Percentiles rank a stretch among this genome's conserved stretches.
Evolutionary conservation across 1,140 invertebrate genomes (phyloP).

Genomic region (Cylas formicarius): DNA sequence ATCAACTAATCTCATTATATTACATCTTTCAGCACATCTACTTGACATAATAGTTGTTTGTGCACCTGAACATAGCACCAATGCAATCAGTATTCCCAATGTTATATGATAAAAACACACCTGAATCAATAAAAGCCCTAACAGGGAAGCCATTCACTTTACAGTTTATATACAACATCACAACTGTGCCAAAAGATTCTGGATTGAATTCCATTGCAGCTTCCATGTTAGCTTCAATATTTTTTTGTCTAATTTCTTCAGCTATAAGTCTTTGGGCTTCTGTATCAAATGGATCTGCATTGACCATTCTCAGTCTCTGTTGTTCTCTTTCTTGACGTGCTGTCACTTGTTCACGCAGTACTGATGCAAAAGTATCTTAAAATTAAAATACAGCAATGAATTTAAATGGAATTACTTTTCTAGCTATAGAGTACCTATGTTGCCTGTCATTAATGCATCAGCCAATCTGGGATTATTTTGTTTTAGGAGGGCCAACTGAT

Average conservation of each 20-base stretch:
- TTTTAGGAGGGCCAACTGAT: constrained; percentile 82
- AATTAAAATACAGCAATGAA: constrained; percentile 6
- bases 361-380: constrained; percentile 71
- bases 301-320: constrained; percentile 79
- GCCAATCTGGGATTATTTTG: constrained; percentile 91
- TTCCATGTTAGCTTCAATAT: constrained; percentile 98
- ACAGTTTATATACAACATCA: constrained; percentile 96
- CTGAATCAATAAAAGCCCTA: constrained; percentile 96
- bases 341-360: constrained; percentile 74
- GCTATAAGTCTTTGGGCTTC: constrained; percentile 91
- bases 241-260: constrained; percentile 91
- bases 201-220: constrained; percentile 97
- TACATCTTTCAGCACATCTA: constrained; percentile 85
- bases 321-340: constrained; percentile 70
- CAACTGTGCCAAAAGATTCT: constrained; percentile 94
- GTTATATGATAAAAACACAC: constrained; percentile 42
- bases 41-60: constrained; percentile 94
- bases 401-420: not conserved
- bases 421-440: constrained; percentile 53
- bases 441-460: constrained; percentile 79
- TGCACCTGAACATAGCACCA: constrained; percentile 68
- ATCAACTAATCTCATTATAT: constrained; percentile 94
- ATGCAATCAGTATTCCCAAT: no score
- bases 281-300: constrained; percentile 90
- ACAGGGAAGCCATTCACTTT: constrained; percentile 92